Evolutionary conservation across 2,113 vertebrate species (phyloP).

Genomic region (Gasterosteus nipponicus): DNA sequence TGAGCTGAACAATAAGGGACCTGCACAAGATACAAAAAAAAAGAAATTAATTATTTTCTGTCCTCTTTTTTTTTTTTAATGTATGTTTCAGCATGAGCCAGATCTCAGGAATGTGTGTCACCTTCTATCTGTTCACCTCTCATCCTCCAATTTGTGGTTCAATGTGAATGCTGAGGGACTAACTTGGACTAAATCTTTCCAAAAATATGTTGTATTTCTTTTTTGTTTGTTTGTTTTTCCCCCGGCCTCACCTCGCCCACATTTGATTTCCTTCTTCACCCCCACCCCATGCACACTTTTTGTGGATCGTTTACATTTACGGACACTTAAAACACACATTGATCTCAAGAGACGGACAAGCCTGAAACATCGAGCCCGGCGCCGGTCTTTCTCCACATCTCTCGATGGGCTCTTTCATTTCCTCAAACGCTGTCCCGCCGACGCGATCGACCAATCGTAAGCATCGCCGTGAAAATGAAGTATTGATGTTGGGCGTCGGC

Average conservation of each 20-base stretch:
- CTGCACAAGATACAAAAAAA: slow-evolving; percentile 10
- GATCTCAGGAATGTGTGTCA: slow-evolving; percentile 39
- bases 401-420: slow-evolving; percentile 56
- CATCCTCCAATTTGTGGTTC: slow-evolving; percentile 22
- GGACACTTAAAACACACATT: slow-evolving; percentile 15
- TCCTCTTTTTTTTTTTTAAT: slow-evolving; percentile 21
- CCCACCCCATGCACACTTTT: slow-evolving; percentile 1
- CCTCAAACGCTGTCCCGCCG: slow-evolving; percentile 42
- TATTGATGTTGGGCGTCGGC: slow-evolving; percentile 37
- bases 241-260: slow-evolving; percentile 17
- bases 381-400: slow-evolving; percentile 13
- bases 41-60: slow-evolving; percentile 25
- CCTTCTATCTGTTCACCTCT: slow-evolving; percentile 11
- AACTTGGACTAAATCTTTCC: slow-evolving; percentile 34
- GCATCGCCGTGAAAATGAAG: slow-evolving; percentile 51
- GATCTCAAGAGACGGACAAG: slow-evolving; percentile 37
- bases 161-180: slow-evolving; percentile 42
- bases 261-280: not conserved
- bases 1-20: slow-evolving; percentile 41
- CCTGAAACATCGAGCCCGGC: slow-evolving; percentile 26
- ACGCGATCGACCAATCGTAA: slow-evolving; percentile 54
- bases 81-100: slow-evolving; percentile 43
- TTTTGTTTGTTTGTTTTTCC: slow-evolving; percentile 22
- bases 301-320: not conserved
- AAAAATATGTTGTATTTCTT: slow-evolving; percentile 19